These are phyloP conservation scores for Paracanthobrama guichenoti DNA, from an alignment of 2,113 vertebrate genomes.

Conservation along the genomic window DNA sequence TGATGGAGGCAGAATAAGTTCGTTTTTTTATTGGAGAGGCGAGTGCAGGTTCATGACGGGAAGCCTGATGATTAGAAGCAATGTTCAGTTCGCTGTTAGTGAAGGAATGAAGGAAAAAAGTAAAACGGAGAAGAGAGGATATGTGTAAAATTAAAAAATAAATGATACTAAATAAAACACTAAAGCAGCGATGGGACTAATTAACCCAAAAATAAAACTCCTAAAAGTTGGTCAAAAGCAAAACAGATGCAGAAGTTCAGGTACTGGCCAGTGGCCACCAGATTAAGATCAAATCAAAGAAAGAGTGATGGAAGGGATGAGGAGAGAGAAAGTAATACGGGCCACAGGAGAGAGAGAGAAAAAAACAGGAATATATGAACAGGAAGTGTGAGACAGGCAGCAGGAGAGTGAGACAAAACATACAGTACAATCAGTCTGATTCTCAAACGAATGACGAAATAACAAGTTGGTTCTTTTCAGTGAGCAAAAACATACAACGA, in stretches of 20 bases:
- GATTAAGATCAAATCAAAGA: neutral
- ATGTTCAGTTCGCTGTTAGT: no score
- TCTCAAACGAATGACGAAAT: neutral
- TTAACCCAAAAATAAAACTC: slow-evolving; percentile 21
- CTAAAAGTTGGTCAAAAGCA: neutral
- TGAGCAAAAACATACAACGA: no score
- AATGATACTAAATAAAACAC: neutral
- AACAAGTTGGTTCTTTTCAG: neutral
- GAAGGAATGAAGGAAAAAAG: neutral
- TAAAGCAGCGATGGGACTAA: slow-evolving; percentile 16
- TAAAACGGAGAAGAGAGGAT: neutral
- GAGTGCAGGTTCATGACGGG: neutral
- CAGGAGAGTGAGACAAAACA: neutral
- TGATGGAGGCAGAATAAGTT: no score
- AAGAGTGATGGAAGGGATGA: neutral
- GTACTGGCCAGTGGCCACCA: neutral
- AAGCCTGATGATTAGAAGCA: slow-evolving; percentile 21
- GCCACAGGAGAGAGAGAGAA: neutral
- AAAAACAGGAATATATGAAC: slow-evolving; percentile 13
- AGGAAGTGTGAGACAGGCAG: neutral
- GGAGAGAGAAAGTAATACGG: neutral
- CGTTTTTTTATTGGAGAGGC: neutral
- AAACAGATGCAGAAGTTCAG: neutral
- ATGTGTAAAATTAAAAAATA: neutral
- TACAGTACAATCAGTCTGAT: no score